Evolutionary conservation across 1,140 invertebrate species (phyloP).

Genomic region (Conus betulinus): DNA sequence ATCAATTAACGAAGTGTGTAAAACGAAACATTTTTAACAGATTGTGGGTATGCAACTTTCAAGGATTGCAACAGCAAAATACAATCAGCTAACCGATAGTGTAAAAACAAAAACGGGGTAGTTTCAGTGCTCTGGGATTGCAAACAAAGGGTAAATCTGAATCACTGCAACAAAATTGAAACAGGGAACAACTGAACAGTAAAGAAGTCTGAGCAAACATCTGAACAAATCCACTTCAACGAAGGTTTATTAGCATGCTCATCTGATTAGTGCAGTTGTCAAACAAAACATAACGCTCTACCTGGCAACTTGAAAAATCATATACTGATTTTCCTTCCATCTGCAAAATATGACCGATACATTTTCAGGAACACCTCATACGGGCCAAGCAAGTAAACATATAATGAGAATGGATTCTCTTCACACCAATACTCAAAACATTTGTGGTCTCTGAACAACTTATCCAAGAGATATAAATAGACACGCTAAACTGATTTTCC

Average conservation of each 20-base stretch:
- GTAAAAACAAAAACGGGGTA: background rate
- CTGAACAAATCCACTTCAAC: constrained; percentile 27
- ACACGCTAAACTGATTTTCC: no score
- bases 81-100: background rate
- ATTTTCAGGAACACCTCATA: background rate
- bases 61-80: background rate
- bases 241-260: constrained; percentile 26
- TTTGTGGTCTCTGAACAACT: background rate
- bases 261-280: constrained; percentile 23
- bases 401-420: background rate
- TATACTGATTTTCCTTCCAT: constrained; percentile 23
- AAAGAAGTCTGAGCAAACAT: constrained; percentile 23
- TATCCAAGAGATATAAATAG: no score
- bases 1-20: no score
- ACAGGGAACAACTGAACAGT: constrained; percentile 4
- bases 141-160: constrained; percentile 13
- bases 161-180: background rate
- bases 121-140: background rate
- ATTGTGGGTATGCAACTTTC: no score
- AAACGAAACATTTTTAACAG: no score
- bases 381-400: background rate
- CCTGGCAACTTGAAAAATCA: constrained; percentile 26
- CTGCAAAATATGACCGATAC: constrained; percentile 23
- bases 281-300: constrained; percentile 32
- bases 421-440: background rate